phyloP scores from a whole-genome alignment of 2,113 vertebrate genomes.

The Dipodomys merriami region DNA sequence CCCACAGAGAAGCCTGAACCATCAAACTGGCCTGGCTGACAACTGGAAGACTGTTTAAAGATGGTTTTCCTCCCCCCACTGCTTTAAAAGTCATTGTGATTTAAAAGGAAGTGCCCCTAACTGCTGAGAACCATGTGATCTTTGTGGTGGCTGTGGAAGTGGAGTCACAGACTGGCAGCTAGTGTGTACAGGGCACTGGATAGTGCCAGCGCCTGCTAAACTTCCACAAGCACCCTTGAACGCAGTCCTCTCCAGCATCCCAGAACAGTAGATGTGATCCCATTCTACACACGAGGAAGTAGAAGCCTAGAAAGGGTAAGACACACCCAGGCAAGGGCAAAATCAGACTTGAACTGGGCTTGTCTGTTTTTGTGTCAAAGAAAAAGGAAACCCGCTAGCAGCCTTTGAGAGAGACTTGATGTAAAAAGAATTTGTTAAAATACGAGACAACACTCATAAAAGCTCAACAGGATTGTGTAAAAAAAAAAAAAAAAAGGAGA shows the following conservation, averaged over 20 bases:
- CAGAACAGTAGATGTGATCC: not conserved
- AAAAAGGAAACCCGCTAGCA: slow-evolving; percentile 2
- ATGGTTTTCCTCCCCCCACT: slow-evolving; percentile 35
- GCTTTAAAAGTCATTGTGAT: too few species aligned
- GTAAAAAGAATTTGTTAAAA: not conserved
- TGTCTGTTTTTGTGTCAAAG: slow-evolving; percentile 19
- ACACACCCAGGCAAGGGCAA: not conserved
- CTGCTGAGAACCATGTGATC: not conserved
- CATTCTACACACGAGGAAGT: not conserved
- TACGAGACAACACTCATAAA: not conserved
- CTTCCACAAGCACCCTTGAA: not conserved
- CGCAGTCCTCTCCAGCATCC: not conserved
- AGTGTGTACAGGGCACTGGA: not conserved
- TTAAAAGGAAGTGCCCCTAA: not conserved
- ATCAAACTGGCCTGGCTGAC: slow-evolving; percentile 79
- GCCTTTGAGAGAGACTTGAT: not conserved
- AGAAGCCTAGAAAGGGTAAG: not conserved
- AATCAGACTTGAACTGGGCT: not conserved
- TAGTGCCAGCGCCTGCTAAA: not conserved
- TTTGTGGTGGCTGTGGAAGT: not conserved
- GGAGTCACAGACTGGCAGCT: not conserved
- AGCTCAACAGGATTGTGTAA: not conserved
- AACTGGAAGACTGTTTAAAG: slow-evolving; percentile 82
- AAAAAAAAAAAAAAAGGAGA: not conserved
- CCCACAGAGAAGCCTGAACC: slow-evolving; percentile 75